A percentile compares a stretch with the other conserved stretches of the same genome.
phyloP scores from a whole-genome alignment of 2,797 vertebrate species.

The Anas capensis region DNA sequence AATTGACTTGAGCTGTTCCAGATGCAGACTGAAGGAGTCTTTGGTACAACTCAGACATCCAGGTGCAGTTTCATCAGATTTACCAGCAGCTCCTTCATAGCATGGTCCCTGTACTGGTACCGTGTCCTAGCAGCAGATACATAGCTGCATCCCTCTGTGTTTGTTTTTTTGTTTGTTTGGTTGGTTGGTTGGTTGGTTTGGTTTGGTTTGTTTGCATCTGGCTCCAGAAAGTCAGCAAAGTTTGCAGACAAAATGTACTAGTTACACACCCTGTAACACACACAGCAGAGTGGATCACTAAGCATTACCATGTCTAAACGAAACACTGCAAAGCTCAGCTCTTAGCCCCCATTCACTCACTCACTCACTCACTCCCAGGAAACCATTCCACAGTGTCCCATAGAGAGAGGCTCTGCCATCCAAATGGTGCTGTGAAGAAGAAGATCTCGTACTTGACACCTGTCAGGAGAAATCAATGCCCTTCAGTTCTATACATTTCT shows the following conservation, averaged over 20 bases:
- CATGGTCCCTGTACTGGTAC: rapidly evolving
- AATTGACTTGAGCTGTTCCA: not conserved
- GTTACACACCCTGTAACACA: not conserved
- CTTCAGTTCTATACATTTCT: not conserved
- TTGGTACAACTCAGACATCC: not conserved
- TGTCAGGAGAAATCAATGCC: not conserved
- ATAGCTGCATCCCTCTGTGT: not conserved
- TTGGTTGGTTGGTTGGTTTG: no score
- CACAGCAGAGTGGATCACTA: not conserved
- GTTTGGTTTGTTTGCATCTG: no score
- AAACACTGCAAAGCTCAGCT: not conserved
- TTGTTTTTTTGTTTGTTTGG: not conserved
- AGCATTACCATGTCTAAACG: not conserved
- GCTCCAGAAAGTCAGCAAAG: not conserved
- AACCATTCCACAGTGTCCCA: not conserved
- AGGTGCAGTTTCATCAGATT: not conserved
- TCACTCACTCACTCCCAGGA: not conserved
- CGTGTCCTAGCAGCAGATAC: not conserved
- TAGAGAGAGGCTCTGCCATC: not conserved
- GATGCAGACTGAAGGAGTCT: not conserved
- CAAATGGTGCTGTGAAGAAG: not conserved
- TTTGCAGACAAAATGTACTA: not conserved
- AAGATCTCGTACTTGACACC: not conserved
- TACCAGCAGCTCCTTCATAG: not conserved
- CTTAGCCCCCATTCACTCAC: not conserved